Conservation (phyloP, 2,888 invertebrate species). For the Drosophila ustulata region DNA sequence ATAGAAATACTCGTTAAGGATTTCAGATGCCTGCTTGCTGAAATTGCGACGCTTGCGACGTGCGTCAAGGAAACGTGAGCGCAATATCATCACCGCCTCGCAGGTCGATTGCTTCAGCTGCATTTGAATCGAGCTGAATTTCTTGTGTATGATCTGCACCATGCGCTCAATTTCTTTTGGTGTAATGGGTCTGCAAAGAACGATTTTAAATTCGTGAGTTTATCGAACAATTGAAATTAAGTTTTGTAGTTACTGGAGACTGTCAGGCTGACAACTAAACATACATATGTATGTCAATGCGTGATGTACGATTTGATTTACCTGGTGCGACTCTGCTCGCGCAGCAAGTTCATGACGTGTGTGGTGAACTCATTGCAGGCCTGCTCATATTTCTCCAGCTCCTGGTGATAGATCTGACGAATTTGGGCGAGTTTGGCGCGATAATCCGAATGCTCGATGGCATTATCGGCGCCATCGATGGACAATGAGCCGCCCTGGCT, state of each 20-base stretch:
- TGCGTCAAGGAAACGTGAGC: slow-evolving; percentile 90
- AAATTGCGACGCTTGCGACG: slow-evolving; percentile 98
- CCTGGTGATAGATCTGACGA: slow-evolving; percentile 99
- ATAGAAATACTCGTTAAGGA: slow-evolving; percentile 99
- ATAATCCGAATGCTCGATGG: slow-evolving; percentile 99
- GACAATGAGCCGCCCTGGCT: slow-evolving; percentile 88
- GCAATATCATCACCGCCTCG: slow-evolving; percentile 99
- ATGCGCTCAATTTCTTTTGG: slow-evolving; percentile 99
- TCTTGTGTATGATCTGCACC: slow-evolving; percentile 99
- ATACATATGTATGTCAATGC: too few relatives aligned
- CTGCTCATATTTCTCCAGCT: slow-evolving; percentile 99
- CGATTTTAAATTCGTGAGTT: background rate
- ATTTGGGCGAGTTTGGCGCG: slow-evolving; percentile 99
- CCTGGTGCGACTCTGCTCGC: slow-evolving; percentile 97
- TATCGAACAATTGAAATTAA: background rate
- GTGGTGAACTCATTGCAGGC: slow-evolving; percentile 99
- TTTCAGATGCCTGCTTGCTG: slow-evolving; percentile 99
- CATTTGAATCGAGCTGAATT: slow-evolving; percentile 98
- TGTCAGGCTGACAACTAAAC: too few relatives aligned
- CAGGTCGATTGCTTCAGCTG: slow-evolving; percentile 99
- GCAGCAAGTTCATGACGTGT: slow-evolving; percentile 99
- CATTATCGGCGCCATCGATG: slow-evolving; percentile 91
- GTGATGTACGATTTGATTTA: too few relatives aligned
- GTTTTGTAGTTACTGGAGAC: too few relatives aligned
- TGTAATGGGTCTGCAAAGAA: slow-evolving; percentile 92